Evolutionary conservation across 1,140 invertebrate genomes (phyloP).

Genomic region (Bombus balteatus): DNA sequence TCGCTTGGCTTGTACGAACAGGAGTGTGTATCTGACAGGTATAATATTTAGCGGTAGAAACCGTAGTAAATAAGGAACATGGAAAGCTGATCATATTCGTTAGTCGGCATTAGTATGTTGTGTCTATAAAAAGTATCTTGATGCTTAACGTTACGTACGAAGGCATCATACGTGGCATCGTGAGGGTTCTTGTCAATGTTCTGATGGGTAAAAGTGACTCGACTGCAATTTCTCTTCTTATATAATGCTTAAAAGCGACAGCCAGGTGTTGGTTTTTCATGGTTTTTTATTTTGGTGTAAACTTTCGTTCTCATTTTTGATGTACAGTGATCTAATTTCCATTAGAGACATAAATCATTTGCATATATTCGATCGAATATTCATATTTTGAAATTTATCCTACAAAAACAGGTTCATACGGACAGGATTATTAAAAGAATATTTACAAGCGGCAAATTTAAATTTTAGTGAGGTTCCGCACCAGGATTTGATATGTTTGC

Average conservation of each 20-base stretch:
- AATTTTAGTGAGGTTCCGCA: background rate
- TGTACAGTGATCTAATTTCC: background rate
- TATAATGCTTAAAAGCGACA: background rate
- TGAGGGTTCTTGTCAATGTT: background rate
- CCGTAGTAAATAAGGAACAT: background rate
- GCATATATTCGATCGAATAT: background rate
- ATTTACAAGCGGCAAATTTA: background rate
- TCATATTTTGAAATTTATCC: background rate
- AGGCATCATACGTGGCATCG: background rate
- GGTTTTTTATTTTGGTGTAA: too few species aligned
- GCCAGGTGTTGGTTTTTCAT: background rate
- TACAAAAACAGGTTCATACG: background rate
- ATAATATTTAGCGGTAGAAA: background rate
- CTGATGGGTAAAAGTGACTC: background rate
- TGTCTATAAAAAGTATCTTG: background rate
- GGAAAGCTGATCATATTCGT: background rate
- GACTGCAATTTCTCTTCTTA: conserved; percentile 3
- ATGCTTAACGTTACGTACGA: background rate
- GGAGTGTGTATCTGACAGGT: too few species aligned
- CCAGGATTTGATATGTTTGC: background rate
- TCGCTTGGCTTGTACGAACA: background rate
- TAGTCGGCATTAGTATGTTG: background rate
- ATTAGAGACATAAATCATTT: background rate
- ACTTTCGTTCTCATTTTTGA: too few species aligned
- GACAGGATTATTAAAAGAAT: background rate